These are phyloP conservation scores for Zelostemma sp. DNA, from an alignment of 1,140 invertebrate species.

Conservation along the genomic window DNA sequence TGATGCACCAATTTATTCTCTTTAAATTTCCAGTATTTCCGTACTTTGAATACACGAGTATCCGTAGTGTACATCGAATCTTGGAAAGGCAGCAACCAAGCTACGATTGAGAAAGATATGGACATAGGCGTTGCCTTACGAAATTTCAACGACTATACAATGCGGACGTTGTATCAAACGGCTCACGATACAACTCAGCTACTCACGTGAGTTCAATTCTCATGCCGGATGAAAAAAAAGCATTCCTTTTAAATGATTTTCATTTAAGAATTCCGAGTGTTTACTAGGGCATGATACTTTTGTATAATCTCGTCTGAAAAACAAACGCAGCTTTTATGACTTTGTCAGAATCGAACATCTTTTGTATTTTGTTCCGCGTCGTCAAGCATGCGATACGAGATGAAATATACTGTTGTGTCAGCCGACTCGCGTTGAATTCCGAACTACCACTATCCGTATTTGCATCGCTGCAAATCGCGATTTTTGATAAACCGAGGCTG, in stretches of 20 bases:
- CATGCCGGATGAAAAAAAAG: background rate
- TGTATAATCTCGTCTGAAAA: too few species aligned
- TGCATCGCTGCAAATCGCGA: slow-evolving; percentile 2
- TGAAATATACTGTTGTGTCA: slow-evolving; percentile 5
- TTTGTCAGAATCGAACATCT: slow-evolving; percentile 23
- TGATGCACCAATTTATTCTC: slow-evolving; percentile 10
- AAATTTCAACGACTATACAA: slow-evolving; percentile 91
- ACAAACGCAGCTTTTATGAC: background rate
- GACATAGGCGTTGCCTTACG: slow-evolving; percentile 88
- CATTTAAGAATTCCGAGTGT: too few species aligned
- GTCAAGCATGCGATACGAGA: background rate
- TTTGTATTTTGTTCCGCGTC: slow-evolving; percentile 1
- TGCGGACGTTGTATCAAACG: slow-evolving; percentile 84
- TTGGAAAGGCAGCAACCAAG: slow-evolving; percentile 91
- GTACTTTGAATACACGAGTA: slow-evolving; percentile 91
- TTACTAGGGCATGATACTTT: background rate
- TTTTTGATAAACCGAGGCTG: slow-evolving; percentile 14
- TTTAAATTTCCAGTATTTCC: slow-evolving; percentile 84
- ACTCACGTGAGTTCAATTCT: slow-evolving; percentile 81
- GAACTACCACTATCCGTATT: slow-evolving; percentile 20
- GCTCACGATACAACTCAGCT: slow-evolving; percentile 92
- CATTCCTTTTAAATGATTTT: too few species aligned
- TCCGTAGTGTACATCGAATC: slow-evolving; percentile 97
- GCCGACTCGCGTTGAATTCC: slow-evolving; percentile 18
- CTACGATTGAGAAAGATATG: slow-evolving; percentile 82